Base-by-base conservation (phyloP, 2,888 invertebrate genomes). In the Tortrix viridana region DNA sequence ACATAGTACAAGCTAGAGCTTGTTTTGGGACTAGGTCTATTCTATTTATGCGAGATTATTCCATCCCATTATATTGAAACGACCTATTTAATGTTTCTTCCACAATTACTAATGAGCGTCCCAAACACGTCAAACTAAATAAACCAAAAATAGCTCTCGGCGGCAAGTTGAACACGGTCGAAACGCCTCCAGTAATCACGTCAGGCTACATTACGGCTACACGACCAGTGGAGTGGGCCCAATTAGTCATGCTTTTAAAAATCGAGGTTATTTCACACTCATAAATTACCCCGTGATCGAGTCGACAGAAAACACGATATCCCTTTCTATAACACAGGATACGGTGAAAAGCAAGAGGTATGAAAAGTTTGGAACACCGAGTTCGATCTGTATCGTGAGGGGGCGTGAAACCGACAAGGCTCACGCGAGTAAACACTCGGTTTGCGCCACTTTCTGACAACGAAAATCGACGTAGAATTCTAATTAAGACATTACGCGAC, bases 401-500 rank as follows among this genome's bases (percentile, higher is more conserved):
- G 63, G 81, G 80, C 82, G 85, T 84, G 78, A 83, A 82, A 74
- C 68, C 61, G 73, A 73, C 67, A 61, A 66, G 71, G 41, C 53
- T 48, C 89, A 88, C 86, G 89, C 86, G 79, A 89, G 76, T 79
- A 84, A 83, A 70, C 81, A 77, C 77, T 88, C 83, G 71, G 77
- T 83, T 77, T 71, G 74, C 76, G 77, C 76, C 79, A 82, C 77
- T 81, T 81, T 76, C 73, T 68, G 65, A 72, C 71, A 74, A 80
- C 74, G 77, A 82, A 81, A 82, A 83, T 83, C 78, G 82, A 81
- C 80, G 80, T 76, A 88, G 86, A 84, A 83, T 87, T 86, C 87
- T 84, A 86, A 89, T 89, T 89, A 89, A 88, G 88, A 84, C 84
- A 88, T 89, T 89, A 87, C 48, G 61, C 74, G 71, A 32, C 78